Evolutionary conservation across 2,113 vertebrate genomes (phyloP).

Genomic region (Siniperca chuatsi): DNA sequence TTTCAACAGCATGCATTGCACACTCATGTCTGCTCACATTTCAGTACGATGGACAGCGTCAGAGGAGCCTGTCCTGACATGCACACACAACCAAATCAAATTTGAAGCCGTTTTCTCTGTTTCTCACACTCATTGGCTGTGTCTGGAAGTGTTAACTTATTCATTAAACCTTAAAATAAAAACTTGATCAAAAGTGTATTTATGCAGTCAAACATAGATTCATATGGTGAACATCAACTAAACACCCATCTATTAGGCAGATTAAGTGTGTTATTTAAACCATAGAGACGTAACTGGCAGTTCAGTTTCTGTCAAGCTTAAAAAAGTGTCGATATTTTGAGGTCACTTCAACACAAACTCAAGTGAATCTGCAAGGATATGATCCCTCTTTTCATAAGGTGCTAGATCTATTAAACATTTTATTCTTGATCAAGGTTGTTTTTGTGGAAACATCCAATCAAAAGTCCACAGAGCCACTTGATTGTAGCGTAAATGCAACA

Average conservation of each 20-base stretch:
- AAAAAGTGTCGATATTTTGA: neutral
- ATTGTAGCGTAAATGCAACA: conserved; percentile 26
- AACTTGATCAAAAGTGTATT: neutral
- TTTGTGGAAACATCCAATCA: conserved; percentile 13
- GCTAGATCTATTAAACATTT: neutral
- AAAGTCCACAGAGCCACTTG: neutral
- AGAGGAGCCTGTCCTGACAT: neutral
- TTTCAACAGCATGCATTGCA: neutral
- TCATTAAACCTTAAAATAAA: neutral
- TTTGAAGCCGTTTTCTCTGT: neutral
- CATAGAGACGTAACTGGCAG: neutral
- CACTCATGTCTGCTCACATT: neutral
- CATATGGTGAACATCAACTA: no score
- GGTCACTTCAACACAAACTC: neutral
- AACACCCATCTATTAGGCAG: neutral
- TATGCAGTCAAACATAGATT: neutral
- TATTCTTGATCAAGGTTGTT: neutral
- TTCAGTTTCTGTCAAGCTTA: neutral
- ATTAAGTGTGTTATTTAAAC: neutral
- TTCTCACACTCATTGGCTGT: neutral
- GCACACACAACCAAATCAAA: neutral
- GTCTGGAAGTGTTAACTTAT: neutral
- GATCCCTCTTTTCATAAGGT: neutral
- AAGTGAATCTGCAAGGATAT: neutral
- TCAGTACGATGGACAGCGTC: conserved; percentile 65